These are phyloP conservation scores for Rhineura floridana DNA, from an alignment of 2,113 vertebrate genomes.

Conservation along the genomic window DNA sequence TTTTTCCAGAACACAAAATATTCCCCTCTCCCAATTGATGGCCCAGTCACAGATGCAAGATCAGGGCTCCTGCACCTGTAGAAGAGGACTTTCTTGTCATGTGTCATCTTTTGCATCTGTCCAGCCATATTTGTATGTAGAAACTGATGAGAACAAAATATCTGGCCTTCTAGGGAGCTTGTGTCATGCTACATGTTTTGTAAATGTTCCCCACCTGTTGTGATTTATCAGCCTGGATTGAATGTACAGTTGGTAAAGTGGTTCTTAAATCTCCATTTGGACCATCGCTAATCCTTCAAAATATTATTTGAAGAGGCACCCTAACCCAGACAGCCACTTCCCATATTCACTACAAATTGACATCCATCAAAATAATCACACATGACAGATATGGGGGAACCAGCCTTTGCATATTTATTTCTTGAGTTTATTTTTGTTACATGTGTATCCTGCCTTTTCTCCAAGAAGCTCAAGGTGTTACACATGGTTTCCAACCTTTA, in stretches of 20 bases:
- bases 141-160: background rate
- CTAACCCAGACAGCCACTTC: background rate
- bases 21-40: too few relatives aligned
- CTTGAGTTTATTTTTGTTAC: too few relatives aligned
- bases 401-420: background rate
- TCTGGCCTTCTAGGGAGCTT: background rate
- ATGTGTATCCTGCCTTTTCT: too few relatives aligned
- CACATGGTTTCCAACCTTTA: too few relatives aligned
- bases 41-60: background rate
- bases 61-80: too few relatives aligned
- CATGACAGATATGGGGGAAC: background rate
- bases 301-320: background rate
- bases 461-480: too few relatives aligned
- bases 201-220: background rate
- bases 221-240: too few relatives aligned
- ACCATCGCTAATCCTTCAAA: background rate
- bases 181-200: background rate
- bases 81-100: too few relatives aligned
- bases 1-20: background rate
- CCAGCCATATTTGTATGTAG: background rate
- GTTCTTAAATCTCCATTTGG: background rate
- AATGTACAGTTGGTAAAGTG: background rate
- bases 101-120: too few relatives aligned
- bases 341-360: background rate
- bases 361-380: background rate